These are phyloP conservation scores for Watsonalla cultraria DNA, from an alignment of 2,888 invertebrate genomes.

Conservation along the genomic window DNA sequence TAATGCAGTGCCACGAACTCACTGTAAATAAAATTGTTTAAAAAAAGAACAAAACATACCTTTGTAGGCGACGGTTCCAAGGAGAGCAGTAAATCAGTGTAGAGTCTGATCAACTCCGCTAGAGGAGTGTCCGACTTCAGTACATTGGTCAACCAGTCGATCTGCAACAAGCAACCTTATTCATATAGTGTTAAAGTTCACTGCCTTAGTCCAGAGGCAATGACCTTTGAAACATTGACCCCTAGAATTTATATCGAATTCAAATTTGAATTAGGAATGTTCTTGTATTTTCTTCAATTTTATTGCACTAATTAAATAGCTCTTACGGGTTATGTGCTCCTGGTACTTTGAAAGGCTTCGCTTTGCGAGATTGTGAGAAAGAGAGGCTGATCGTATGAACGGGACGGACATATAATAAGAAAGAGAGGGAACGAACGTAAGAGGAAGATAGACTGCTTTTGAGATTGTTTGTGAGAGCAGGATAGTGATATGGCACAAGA, in stretches of 20 bases:
- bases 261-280: not conserved
- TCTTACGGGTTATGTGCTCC: not conserved
- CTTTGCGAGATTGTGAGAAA: too few relatives aligned
- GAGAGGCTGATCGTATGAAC: too few relatives aligned
- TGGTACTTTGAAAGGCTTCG: not conserved
- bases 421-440: too few relatives aligned
- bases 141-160: conserved; percentile 60
- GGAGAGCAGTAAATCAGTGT: conserved; percentile 57
- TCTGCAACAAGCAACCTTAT: conserved; percentile 26
- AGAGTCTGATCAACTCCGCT: conserved; percentile 50
- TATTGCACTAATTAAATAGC: not conserved
- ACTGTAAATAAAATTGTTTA: too few relatives aligned
- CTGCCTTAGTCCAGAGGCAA: not conserved
- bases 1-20: too few relatives aligned
- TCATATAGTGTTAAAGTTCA: not conserved
- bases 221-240: too few relatives aligned
- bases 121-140: conserved; percentile 52
- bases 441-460: too few relatives aligned
- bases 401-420: too few relatives aligned
- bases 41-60: too few relatives aligned
- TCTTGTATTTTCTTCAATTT: not conserved
- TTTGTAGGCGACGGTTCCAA: conserved; percentile 60
- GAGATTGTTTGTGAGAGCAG: too few relatives aligned
- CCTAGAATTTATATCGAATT: not conserved
- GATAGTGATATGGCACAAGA: too few relatives aligned